Evolutionary conservation across 2,797 vertebrate genomes (phyloP), one percentile per base, ranked within the genome.

Genomic region (Enteromius anoplus): DNA sequence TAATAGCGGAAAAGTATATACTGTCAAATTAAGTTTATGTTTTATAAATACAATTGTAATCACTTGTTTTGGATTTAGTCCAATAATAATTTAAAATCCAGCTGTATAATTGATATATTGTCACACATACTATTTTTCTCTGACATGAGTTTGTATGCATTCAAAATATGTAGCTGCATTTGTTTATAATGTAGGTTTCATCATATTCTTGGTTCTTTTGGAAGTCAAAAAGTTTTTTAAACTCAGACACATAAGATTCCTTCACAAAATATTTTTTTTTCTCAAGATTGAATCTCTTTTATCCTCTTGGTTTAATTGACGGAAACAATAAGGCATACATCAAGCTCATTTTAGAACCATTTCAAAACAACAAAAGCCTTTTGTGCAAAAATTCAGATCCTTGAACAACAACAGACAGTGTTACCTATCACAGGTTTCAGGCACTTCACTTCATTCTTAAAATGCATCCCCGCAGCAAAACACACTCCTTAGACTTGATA

Each of bases 401-500:
- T 51, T 60, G 12, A n/a, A 45, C 55, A 45, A 32, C 9, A 60
- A 60, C 51, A 64, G 58, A 17, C 19, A 23, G 23, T 4, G 1
- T 81, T 65, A 12, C 23, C 11, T 40, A 14, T n/a, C 5, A 64
- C 29, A 53, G 21, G n/a, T 53, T 65, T 23, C 71, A 17, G 40
- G 37, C 34, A 21, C 23, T 55, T 72, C 17, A 42, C 55, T 65
- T 45, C 32, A 49, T 75, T 42, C 60, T 29, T 75, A 82, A 81
- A 66, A 55, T 32, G 2, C 49, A 32, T 82, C 71, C 26, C 11
- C 23, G 10, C 60, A 75, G 23, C 47, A 75, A 66, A 75, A 45
- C 23, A 47, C 37, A 15, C 12, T 58, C 34, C 62, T 73, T 42
- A 76, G 64, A 34, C 47, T 76, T 68, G 72, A 42, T 75, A 75